Evolutionary conservation across 2,888 invertebrate genomes (phyloP).

Genomic region (Calliopum simillimum): DNA sequence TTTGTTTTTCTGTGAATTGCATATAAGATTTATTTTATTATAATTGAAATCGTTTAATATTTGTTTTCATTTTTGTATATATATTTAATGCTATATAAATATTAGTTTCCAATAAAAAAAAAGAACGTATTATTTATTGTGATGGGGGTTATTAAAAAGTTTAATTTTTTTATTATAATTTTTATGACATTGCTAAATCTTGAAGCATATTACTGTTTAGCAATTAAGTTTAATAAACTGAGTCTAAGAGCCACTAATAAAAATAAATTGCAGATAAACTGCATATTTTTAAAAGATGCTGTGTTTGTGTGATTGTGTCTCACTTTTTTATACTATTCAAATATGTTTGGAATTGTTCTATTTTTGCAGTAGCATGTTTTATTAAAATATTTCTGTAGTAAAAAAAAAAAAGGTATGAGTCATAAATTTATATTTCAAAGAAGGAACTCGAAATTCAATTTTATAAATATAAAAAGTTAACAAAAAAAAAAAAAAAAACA

Average conservation of each 20-base stretch:
- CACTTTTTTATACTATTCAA: neutral
- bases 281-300: neutral
- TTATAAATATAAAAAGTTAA: neutral
- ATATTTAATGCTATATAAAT: slow-evolving; percentile 21
- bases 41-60: slow-evolving; percentile 19
- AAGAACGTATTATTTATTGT: slow-evolving; percentile 17
- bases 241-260: neutral
- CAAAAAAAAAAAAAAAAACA: neutral
- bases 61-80: slow-evolving; percentile 6
- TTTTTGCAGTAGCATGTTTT: slow-evolving; percentile 3
- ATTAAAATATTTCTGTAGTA: neutral
- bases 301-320: neutral
- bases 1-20: slow-evolving; percentile 20
- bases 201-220: slow-evolving; percentile 19
- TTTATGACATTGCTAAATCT: slow-evolving; percentile 10
- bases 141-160: neutral
- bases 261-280: neutral
- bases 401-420: neutral
- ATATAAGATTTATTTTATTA: slow-evolving; percentile 27
- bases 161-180: slow-evolving; percentile 5
- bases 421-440: neutral
- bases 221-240: slow-evolving; percentile 1
- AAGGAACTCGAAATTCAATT: neutral
- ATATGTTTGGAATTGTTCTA: neutral
- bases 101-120: slow-evolving; percentile 24